Percentiles rank a stretch among this genome's conserved stretches.
Evolutionary conservation across 2,113 vertebrate species (phyloP).

Genomic region (Turdus rufiventris): DNA sequence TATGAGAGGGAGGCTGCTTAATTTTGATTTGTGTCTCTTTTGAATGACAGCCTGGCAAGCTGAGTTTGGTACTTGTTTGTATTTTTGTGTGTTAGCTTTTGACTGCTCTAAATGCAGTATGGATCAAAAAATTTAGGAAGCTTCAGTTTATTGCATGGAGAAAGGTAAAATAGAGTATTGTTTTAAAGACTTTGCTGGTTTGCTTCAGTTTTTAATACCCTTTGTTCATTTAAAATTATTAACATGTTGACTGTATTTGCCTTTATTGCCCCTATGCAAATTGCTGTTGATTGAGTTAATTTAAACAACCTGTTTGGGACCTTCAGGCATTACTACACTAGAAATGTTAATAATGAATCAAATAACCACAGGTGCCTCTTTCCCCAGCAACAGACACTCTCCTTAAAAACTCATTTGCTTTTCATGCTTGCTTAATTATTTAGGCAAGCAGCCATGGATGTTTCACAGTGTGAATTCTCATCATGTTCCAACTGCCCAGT

Average conservation of each 20-base stretch:
- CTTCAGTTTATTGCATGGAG: neutral
- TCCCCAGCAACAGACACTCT: slow-evolving; percentile 61
- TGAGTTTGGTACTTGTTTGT: neutral
- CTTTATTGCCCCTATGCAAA: slow-evolving; percentile 62
- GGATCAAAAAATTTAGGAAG: neutral
- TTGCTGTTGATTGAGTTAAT: slow-evolving; percentile 59
- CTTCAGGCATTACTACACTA: slow-evolving; percentile 42
- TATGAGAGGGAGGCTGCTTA: neutral
- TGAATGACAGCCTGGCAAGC: neutral
- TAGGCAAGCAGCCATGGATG: slow-evolving; percentile 62
- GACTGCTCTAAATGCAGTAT: neutral
- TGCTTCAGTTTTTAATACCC: slow-evolving; percentile 11
- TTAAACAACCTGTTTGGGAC: slow-evolving; percentile 65
- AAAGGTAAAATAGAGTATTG: neutral
- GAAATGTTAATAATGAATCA: slow-evolving; percentile 65
- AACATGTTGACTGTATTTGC: slow-evolving; percentile 47
- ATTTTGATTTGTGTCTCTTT: neutral
- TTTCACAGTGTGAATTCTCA: slow-evolving; percentile 55
- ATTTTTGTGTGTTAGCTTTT: neutral
- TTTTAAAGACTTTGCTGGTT: neutral
- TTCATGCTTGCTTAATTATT: slow-evolving; percentile 67
- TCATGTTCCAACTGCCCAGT: neutral
- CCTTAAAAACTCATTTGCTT: slow-evolving; percentile 69
- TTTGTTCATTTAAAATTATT: slow-evolving; percentile 36
- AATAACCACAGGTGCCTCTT: slow-evolving; percentile 68